Conservation (phyloP, 2,113 vertebrate species). For the Seriola dumerili region DNA sequence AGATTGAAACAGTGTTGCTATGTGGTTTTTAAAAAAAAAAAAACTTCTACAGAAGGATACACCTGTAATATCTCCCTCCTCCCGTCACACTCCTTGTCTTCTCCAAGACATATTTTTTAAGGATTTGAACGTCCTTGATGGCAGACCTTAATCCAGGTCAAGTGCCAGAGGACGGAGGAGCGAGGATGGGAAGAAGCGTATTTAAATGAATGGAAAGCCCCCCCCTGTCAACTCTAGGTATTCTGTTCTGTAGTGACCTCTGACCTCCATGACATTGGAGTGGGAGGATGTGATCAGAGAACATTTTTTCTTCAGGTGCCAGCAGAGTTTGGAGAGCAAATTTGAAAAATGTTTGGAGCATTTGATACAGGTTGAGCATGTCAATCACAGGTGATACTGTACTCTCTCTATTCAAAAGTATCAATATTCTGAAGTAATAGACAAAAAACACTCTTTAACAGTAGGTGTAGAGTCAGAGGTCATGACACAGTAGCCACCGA, state of each 20-base stretch:
- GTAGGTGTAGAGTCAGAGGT: slow-evolving; percentile 47
- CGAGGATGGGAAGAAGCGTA: background rate
- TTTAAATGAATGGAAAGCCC: slow-evolving; percentile 20
- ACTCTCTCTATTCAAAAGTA: background rate
- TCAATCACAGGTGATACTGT: background rate
- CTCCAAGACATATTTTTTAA: background rate
- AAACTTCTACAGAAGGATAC: background rate
- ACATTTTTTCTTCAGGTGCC: background rate
- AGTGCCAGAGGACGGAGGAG: background rate
- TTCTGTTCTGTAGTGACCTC: slow-evolving; percentile 11
- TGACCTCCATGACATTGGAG: background rate
- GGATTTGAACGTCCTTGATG: background rate
- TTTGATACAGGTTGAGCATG: background rate
- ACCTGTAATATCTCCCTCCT: background rate
- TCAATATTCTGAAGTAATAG: slow-evolving; percentile 3
- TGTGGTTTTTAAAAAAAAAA: background rate
- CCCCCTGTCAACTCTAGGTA: background rate
- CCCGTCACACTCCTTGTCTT: background rate
- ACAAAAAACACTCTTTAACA: background rate
- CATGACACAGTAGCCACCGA: slow-evolving; percentile 30
- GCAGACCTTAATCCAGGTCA: slow-evolving; percentile 15
- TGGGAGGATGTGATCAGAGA: slow-evolving; percentile 23
- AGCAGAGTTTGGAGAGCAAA: slow-evolving; percentile 1
- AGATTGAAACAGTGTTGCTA: background rate
- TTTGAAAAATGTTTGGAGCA: slow-evolving; percentile 1